phyloP scores from a whole-genome alignment of 2,113 vertebrate species.

The Atractosteus spatula region DNA sequence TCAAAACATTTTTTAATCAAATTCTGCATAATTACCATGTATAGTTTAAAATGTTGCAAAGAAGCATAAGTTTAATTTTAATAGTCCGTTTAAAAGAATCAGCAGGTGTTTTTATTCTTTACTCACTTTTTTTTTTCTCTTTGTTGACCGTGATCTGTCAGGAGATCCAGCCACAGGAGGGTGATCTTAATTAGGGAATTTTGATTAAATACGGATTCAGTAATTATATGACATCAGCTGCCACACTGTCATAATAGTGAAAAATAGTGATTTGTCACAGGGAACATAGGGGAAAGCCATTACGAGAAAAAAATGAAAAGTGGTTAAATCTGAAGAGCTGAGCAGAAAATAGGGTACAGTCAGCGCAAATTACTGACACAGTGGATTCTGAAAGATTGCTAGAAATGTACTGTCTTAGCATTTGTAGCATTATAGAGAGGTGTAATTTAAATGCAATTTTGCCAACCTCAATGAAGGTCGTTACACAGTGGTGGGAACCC shows the following conservation, averaged over 20 bases:
- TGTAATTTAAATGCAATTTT: not conserved
- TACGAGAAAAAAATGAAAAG: slow-evolving; percentile 13
- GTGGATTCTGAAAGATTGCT: not conserved
- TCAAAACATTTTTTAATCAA: not conserved
- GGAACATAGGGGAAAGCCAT: slow-evolving; percentile 41
- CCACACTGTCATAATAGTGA: slow-evolving; percentile 58
- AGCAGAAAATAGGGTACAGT: fast-evolving
- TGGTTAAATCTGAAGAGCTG: slow-evolving; percentile 3
- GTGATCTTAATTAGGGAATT: slow-evolving; percentile 68
- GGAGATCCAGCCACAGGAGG: slow-evolving; percentile 49
- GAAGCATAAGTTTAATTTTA: not conserved
- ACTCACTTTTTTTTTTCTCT: slow-evolving; percentile 5
- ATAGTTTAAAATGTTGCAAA: not conserved
- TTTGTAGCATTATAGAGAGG: slow-evolving; percentile 26
- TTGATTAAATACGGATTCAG: slow-evolving; percentile 64
- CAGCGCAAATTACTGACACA: slow-evolving; percentile 11
- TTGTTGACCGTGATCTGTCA: slow-evolving; percentile 57
- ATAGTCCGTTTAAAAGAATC: not conserved
- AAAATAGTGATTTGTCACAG: slow-evolving; percentile 63
- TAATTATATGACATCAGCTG: slow-evolving; percentile 71
- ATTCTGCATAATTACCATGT: not conserved
- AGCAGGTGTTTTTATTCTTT: slow-evolving; percentile 16
- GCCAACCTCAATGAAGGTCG: too few species aligned
- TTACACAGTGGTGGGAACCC: too few species aligned
- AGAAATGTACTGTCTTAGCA: slow-evolving; percentile 15